Evolutionary conservation across 2,888 invertebrate species (phyloP), one percentile per base, ranked within the genome.

Genomic region (Itoplectis maculator): DNA sequence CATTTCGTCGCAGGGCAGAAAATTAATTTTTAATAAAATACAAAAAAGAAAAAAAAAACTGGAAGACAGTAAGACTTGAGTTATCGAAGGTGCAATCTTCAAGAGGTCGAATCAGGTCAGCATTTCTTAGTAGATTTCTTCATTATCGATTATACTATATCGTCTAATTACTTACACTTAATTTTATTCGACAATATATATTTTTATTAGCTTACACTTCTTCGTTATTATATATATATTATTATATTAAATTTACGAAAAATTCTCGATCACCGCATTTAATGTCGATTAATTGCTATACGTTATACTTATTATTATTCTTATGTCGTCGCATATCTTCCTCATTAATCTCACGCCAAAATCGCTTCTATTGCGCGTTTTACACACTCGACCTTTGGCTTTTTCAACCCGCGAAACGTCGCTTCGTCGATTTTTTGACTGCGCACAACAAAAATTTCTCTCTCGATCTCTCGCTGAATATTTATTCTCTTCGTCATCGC

Each of bases 281-380:
- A 59, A n/a, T n/a, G n/a, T n/a, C n/a, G 3, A 29, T 72, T 45
- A 23, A 72, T 72, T 45, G 5, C 29, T 29, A 59, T 59, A 11
- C 59, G 49, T 59, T 56, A 42, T 54, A 61, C n/a, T n/a, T n/a
- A n/a, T n/a, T 29, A 29, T 68, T 73, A 73, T 68, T 77, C 68
- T n/a, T 61, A 61, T 77, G 68, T 81, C 68, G 75, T 81, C 65
- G 68, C 75, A 81, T 82, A 84, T 83, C 83, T 86, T 86, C 82
- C 82, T 83, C 84, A 84, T 83, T 81, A 83, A 84, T 83, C 13
- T 84, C 72, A 84, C 76, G 47, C 40, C 79, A 70, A 63, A n/a
- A 68, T 83, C 63, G 70, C 77, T 73, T 73, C 15, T 63, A 45
- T 45, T 68, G 40, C 61, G 47, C 68, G 56, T 37, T n/a, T n/a